A percentile compares a stretch with the other conserved stretches of the same genome.
Conservation (phyloP, 2,113 vertebrate genomes). For the Pygoscelis antarcticus region DNA sequence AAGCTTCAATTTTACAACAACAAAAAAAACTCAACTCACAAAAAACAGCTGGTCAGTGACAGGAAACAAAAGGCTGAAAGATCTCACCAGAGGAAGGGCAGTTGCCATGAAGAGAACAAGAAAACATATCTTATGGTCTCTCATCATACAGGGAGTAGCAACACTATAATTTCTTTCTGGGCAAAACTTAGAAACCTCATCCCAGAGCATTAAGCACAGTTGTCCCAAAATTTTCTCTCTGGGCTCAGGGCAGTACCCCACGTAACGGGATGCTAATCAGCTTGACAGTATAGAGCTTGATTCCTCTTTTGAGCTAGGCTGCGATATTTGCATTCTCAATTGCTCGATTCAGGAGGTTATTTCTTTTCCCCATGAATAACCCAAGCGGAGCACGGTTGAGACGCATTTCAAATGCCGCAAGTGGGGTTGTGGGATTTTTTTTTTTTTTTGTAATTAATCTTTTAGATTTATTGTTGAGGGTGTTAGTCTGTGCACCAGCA, state of each 20-base stretch:
- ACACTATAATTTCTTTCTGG: not conserved
- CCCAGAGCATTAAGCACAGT: not conserved
- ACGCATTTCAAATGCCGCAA: constrained; percentile 25
- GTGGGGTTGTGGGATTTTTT: constrained; percentile 2
- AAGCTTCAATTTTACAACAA: constrained; percentile 53
- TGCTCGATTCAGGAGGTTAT: constrained; percentile 48
- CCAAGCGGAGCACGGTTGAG: not conserved
- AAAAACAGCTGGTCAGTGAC: constrained; percentile 40
- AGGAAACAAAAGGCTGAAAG: constrained; percentile 56
- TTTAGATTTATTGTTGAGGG: constrained; percentile 57
- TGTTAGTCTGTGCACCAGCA: constrained; percentile 52
- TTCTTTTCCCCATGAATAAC: constrained; percentile 60
- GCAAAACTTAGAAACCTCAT: not conserved
- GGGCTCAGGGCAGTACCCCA: not conserved
- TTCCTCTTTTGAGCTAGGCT: constrained; percentile 39
- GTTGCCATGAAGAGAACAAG: not conserved
- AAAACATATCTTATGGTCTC: not conserved
- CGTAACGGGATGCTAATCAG: not conserved
- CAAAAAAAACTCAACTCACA: constrained; percentile 41
- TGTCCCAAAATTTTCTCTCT: not conserved
- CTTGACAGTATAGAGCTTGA: not conserved
- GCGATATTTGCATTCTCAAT: constrained; percentile 63
- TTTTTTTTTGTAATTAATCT: constrained; percentile 51
- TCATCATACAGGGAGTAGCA: not conserved
- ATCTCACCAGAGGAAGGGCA: constrained; percentile 29